phyloP scores from a whole-genome alignment of 2,888 invertebrate genomes.

The Hipparchia semele region DNA sequence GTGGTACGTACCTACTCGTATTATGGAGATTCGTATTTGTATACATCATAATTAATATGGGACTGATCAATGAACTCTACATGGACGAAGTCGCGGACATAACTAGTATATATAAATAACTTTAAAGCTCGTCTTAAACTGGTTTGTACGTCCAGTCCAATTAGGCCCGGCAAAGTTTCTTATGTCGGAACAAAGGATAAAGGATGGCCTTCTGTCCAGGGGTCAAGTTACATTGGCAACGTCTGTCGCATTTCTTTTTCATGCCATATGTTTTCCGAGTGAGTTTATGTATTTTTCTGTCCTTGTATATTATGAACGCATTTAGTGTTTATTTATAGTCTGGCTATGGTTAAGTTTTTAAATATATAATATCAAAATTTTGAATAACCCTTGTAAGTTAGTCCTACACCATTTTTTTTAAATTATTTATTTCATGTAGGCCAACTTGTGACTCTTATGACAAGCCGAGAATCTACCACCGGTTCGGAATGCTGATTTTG shows the following conservation, averaged over 20 bases:
- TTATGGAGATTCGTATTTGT: too few relatives aligned
- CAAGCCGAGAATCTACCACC: too few relatives aligned
- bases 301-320: conserved; percentile 58
- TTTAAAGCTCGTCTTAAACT: conserved; percentile 51
- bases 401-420: too few relatives aligned
- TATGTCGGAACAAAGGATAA: conserved; percentile 58
- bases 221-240: conserved; percentile 57
- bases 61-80: background rate
- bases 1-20: too few relatives aligned
- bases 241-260: conserved; percentile 68
- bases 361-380: too few relatives aligned
- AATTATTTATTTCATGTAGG: too few relatives aligned
- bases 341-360: conserved; percentile 27
- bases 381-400: too few relatives aligned
- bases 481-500: too few relatives aligned
- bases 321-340: conserved; percentile 47
- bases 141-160: conserved; percentile 53
- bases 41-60: background rate
- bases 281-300: conserved; percentile 61
- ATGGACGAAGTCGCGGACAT: background rate
- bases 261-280: conserved; percentile 77
- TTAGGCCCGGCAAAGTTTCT: conserved; percentile 54
- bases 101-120: conserved; percentile 43
- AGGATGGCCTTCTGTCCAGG: conserved; percentile 57
- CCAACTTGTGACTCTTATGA: too few relatives aligned